Conservation (phyloP, 1,140 invertebrate genomes). For the Odontomachus brunneus region DNA sequence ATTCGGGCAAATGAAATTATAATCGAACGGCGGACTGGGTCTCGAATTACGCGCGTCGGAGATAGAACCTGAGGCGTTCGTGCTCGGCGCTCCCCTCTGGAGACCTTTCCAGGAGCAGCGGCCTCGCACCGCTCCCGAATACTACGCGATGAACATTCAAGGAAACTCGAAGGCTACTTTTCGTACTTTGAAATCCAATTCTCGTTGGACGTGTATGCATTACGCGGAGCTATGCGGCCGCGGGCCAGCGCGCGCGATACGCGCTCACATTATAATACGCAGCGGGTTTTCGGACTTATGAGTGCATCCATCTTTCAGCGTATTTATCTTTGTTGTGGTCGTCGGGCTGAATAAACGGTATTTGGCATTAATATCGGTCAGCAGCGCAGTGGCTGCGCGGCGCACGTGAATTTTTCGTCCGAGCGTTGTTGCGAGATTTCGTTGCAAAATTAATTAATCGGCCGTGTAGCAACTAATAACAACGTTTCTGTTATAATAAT, state of each 20-base stretch:
- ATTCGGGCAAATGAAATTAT: slow-evolving; percentile 65
- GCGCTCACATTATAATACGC: neutral
- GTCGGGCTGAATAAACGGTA: neutral
- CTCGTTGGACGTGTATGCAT: neutral
- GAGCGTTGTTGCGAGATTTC: neutral
- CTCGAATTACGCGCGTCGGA: slow-evolving; percentile 47
- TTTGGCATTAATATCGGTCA: neutral
- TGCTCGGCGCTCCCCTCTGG: slow-evolving; percentile 6
- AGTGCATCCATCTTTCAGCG: neutral
- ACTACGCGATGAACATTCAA: slow-evolving; percentile 55
- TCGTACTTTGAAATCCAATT: slow-evolving; percentile 37
- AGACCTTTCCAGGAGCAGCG: slow-evolving; percentile 33
- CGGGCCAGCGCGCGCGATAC: no score
- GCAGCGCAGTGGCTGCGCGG: no score
- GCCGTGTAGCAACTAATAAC: slow-evolving; percentile 5
- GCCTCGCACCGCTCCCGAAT: neutral
- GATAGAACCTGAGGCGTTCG: slow-evolving; percentile 34
- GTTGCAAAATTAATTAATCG: slow-evolving; percentile 9
- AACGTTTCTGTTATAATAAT: slow-evolving; percentile 48
- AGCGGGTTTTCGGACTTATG: neutral
- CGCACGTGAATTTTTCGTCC: no score
- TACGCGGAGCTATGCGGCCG: no score
- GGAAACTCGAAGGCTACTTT: slow-evolving; percentile 42
- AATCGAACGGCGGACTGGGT: slow-evolving; percentile 34
- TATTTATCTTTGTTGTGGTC: neutral